These are phyloP conservation scores for Momotus momota DNA, from an alignment of 2,797 vertebrate genomes.

Conservation along the genomic window DNA sequence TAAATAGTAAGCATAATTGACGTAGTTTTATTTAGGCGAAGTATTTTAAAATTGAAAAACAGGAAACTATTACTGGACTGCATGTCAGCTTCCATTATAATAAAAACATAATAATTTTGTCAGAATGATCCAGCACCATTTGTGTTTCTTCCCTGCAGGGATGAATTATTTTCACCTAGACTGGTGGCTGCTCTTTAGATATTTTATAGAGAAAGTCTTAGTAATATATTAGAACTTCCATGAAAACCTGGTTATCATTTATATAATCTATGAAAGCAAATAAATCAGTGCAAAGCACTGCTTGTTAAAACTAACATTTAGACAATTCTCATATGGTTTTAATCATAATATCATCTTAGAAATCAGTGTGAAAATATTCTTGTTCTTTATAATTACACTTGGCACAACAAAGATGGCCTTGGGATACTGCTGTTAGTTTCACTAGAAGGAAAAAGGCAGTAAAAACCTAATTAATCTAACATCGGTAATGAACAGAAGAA, in stretches of 20 bases:
- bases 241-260: slow-evolving; percentile 12
- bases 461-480: background rate
- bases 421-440: background rate
- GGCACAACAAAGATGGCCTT: background rate
- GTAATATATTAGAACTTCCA: background rate
- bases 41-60: slow-evolving; percentile 36
- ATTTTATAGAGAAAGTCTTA: background rate
- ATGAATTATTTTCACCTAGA: slow-evolving; percentile 33
- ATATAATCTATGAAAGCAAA: background rate
- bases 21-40: slow-evolving; percentile 40
- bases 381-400: background rate
- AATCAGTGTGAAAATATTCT: background rate
- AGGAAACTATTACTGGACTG: slow-evolving; percentile 37
- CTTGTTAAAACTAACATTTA: background rate
- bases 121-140: background rate
- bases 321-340: background rate
- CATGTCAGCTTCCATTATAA: slow-evolving; percentile 22
- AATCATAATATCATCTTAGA: background rate
- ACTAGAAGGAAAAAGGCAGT: background rate
- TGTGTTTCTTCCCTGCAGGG: slow-evolving; percentile 17
- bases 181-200: background rate
- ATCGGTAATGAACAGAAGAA: background rate
- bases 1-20: slow-evolving; percentile 11
- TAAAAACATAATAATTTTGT: background rate
- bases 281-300: background rate